phyloP scores from a whole-genome alignment of 2,113 vertebrate species.

The Pionites leucogaster region DNA sequence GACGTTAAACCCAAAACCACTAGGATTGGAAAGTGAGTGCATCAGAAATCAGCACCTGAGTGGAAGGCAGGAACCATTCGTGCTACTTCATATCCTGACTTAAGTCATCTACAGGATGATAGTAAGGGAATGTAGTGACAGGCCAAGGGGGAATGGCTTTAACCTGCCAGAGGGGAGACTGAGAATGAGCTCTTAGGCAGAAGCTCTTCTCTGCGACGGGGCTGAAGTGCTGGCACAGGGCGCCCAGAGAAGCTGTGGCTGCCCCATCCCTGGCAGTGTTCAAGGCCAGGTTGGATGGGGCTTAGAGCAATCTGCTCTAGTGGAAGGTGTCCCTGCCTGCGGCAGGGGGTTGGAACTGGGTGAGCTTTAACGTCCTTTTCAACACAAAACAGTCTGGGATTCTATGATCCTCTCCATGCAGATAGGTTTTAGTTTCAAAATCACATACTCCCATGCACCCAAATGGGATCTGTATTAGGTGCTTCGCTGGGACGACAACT shows the following conservation, averaged over 20 bases:
- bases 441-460: neutral
- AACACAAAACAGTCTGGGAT: neutral
- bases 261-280: neutral
- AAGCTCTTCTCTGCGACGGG: neutral
- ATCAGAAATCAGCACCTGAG: fast-evolving
- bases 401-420: neutral
- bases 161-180: neutral
- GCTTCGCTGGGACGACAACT: neutral
- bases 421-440: neutral
- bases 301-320: neutral
- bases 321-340: neutral
- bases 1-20: neutral
- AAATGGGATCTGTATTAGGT: neutral
- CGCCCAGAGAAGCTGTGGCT: neutral
- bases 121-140: neutral
- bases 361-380: neutral
- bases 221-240: neutral
- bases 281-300: neutral
- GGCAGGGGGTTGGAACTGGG: neutral
- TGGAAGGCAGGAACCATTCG: fast-evolving
- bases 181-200: neutral
- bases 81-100: neutral
- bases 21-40: fast-evolving
- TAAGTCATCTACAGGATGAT: neutral
- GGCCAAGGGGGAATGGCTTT: neutral